Conservation (phyloP, 2,888 invertebrate genomes). For the Hylaea fasciaria region DNA sequence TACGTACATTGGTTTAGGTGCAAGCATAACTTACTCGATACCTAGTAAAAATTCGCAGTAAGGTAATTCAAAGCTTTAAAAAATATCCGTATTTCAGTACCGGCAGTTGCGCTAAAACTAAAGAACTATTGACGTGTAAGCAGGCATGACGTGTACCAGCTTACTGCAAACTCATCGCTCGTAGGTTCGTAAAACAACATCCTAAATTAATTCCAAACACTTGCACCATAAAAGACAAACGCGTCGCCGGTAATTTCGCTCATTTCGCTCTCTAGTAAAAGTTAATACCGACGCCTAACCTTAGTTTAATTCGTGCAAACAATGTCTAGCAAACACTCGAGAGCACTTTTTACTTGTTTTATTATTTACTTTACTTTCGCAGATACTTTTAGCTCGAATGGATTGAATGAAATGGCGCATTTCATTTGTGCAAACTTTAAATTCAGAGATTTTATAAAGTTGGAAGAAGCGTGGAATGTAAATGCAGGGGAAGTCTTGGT, state of each 20-base stretch:
- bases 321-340: constrained; percentile 12
- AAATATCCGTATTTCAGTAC: too few species aligned
- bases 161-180: too few species aligned
- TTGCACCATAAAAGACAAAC: constrained; percentile 11
- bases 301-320: constrained; percentile 32
- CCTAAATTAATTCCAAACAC: constrained; percentile 11
- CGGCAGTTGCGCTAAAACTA: too few species aligned
- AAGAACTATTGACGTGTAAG: too few species aligned
- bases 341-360: constrained; percentile 17
- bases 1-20: too few species aligned
- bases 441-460: not conserved
- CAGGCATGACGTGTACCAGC: too few species aligned
- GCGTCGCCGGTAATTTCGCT: constrained; percentile 14
- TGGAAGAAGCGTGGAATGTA: too few species aligned
- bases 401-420: constrained; percentile 6
- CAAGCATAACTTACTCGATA: too few species aligned
- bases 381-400: constrained; percentile 6
- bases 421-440: constrained; percentile 1
- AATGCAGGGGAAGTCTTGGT: too few species aligned
- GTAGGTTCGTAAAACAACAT: not conserved
- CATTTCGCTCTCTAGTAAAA: constrained; percentile 28
- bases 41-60: too few species aligned
- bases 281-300: constrained; percentile 27
- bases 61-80: too few species aligned
- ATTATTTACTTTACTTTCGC: constrained; percentile 28